Base-by-base conservation (phyloP, 1,140 invertebrate genomes). In the Tachypleus tridentatus region DNA sequence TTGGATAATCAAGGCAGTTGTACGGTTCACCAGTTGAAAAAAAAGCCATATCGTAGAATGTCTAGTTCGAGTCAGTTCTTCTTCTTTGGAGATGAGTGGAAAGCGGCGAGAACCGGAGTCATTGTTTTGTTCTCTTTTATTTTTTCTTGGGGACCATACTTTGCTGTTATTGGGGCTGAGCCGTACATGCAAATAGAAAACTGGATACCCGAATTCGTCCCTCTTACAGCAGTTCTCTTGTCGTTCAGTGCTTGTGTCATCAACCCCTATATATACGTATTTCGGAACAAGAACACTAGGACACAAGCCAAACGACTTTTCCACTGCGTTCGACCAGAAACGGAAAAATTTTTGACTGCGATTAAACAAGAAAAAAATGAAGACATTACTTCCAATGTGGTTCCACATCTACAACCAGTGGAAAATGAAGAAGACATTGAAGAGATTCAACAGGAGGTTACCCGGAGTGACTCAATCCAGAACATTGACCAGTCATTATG, bases 61-160 rank as follows among this genome's bases (percentile, higher is more conserved):
- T 54, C 53, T 7, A 8, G 53, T 54, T 7, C 7, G 7, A 54
- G 64, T 11, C 68, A 66, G 53, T 49, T n/a, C n/a, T 63, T 49
- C 4, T 63, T 69, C 11, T 69, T 69, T 11, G 68, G 68, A 29
- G 68, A 69, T 11, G 68, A 69, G 56, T 69, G 68, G 68, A 66
- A 65, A 63, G 68, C 68, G 4, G 68, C 64, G 5, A 64, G 62
- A n/a, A 69, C 68, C 6, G 65, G 68, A 56, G n/a, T 69, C n/a
- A 47, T 69, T 29, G 64, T 69, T 47, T 64, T 69, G 9, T 60
- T 64, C 9, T 63, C 68, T 8, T 69, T 69, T 50, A 64, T 58
- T 6, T 51, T 69, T 4, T 69, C 64, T 56, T 69, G 68, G 68
- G 8, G 64, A 4, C 68, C 68, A 48, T 66, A 63, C 7, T 69